Conservation (phyloP, 1,140 invertebrate genomes). For the Anoplophora glabripennis region DNA sequence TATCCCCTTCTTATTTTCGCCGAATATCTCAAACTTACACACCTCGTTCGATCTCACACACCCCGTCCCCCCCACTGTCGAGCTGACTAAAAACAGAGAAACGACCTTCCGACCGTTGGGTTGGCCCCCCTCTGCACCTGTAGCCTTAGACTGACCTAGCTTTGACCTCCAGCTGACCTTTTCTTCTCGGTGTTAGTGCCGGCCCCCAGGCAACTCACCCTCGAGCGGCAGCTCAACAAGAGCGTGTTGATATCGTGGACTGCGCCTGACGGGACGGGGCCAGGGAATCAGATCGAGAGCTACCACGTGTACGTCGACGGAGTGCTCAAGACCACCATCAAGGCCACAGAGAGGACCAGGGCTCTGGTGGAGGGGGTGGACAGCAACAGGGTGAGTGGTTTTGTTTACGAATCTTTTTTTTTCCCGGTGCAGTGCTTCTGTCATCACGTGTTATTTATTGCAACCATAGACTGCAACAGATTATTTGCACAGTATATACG, state of each 20-base stretch:
- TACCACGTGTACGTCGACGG: constrained; percentile 98
- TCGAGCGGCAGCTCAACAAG: constrained; percentile 97
- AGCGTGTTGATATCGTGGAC: constrained; percentile 98
- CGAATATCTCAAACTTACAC: too few relatives aligned
- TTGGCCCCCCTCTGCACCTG: constrained; percentile 20
- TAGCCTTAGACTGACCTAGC: constrained; percentile 26
- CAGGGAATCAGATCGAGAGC: constrained; percentile 73
- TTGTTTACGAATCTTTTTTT: too few relatives aligned
- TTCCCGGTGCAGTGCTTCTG: too few relatives aligned
- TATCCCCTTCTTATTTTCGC: too few relatives aligned
- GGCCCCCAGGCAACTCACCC: constrained; percentile 91
- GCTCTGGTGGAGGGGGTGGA: constrained; percentile 97
- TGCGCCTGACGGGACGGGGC: constrained; percentile 70
- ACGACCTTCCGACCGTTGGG: constrained; percentile 9
- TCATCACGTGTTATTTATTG: too few relatives aligned
- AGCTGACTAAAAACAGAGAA: constrained; percentile 16
- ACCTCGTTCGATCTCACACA: too few relatives aligned
- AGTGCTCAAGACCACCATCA: constrained; percentile 91
- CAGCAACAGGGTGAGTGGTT: constrained; percentile 83
- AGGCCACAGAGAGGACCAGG: constrained; percentile 90
- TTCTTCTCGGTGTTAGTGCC: constrained; percentile 95
- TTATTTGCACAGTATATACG: too few relatives aligned
- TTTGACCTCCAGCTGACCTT: constrained; percentile 61
- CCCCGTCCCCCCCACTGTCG: too few relatives aligned
- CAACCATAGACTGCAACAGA: too few relatives aligned